These are phyloP conservation scores for Ecliptopera silaceata DNA, from an alignment of 2,888 invertebrate genomes.

Conservation along the genomic window DNA sequence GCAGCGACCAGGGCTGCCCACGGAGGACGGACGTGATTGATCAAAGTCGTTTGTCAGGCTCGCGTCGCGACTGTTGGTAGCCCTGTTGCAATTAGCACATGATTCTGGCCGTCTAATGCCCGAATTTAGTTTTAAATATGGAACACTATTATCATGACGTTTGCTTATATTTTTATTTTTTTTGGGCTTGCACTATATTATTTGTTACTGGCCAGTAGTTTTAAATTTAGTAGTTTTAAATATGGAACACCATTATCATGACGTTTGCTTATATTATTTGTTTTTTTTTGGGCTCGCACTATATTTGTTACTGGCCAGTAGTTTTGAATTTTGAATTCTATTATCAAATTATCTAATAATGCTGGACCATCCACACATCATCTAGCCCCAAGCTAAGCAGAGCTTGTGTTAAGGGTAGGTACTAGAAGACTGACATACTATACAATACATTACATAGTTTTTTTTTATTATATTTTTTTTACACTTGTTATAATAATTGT, in stretches of 20 bases:
- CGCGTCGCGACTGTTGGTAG: constrained; percentile 73
- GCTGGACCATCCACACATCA: too few relatives aligned
- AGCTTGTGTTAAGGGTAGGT: too few relatives aligned
- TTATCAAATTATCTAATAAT: constrained; percentile 3
- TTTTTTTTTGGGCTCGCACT: too few relatives aligned
- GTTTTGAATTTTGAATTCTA: background rate
- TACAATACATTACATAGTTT: too few relatives aligned
- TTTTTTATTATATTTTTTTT: constrained; percentile 20
- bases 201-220: constrained; percentile 3
- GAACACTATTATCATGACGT: constrained; percentile 39
- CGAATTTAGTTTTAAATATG: constrained; percentile 75
- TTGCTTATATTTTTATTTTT: too few relatives aligned
- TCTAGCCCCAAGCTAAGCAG: too few relatives aligned
- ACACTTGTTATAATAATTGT: constrained; percentile 22
- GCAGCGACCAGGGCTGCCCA: constrained; percentile 69
- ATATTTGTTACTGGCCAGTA: background rate
- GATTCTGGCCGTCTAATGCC: constrained; percentile 74
- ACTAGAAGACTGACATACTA: too few relatives aligned
- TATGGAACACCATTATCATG: constrained; percentile 36
- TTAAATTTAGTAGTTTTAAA: constrained; percentile 71
- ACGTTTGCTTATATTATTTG: too few relatives aligned
- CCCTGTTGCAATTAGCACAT: constrained; percentile 75
- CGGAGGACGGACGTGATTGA: constrained; percentile 77
- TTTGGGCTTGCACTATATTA: too few relatives aligned
- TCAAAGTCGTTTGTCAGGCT: constrained; percentile 81